phyloP scores from a whole-genome alignment of 1,140 invertebrate species.

The Drosophila quadrilineata region DNA sequence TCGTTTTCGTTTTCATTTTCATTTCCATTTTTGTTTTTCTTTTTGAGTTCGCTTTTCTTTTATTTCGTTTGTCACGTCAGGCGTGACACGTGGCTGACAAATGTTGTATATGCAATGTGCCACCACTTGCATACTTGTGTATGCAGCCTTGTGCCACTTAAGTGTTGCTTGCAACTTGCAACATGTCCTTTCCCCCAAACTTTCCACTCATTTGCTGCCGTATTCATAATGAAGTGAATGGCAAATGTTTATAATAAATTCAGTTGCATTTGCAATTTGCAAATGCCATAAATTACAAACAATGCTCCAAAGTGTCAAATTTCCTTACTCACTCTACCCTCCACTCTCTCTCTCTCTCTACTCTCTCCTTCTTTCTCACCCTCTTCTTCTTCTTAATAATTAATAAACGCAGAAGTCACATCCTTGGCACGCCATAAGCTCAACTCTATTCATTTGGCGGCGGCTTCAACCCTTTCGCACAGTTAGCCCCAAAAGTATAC shows the following conservation, averaged over 20 bases:
- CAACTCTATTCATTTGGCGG: conserved; percentile 28
- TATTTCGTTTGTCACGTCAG: conserved; percentile 4
- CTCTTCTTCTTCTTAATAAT: conserved; percentile 36
- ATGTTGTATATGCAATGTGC: conserved; percentile 29
- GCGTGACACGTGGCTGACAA: conserved; percentile 18
- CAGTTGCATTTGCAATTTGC: conserved; percentile 56
- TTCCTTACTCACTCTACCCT: conserved; percentile 3
- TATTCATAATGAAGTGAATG: conserved; percentile 39
- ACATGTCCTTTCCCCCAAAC: neutral
- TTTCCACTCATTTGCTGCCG: neutral
- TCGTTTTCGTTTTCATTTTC: conserved; percentile 11
- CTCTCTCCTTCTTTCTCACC: neutral
- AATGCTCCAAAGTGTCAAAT: conserved; percentile 31
- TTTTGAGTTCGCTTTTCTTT: neutral
- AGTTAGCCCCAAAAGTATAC: conserved; percentile 39
- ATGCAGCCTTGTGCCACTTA: conserved; percentile 40
- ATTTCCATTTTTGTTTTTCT: neutral
- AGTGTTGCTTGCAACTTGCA: conserved; percentile 3
- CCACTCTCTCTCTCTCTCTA: neutral
- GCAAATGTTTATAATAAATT: conserved; percentile 37
- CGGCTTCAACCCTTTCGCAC: neutral
- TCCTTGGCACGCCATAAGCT: conserved; percentile 2
- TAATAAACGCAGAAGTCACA: conserved; percentile 47
- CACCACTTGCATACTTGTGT: neutral
- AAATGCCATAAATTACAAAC: conserved; percentile 64